Percentiles rank a stretch among this genome's conserved stretches.
phyloP scores from a whole-genome alignment of 2,888 invertebrate species.

The Malachius bipustulatus region DNA sequence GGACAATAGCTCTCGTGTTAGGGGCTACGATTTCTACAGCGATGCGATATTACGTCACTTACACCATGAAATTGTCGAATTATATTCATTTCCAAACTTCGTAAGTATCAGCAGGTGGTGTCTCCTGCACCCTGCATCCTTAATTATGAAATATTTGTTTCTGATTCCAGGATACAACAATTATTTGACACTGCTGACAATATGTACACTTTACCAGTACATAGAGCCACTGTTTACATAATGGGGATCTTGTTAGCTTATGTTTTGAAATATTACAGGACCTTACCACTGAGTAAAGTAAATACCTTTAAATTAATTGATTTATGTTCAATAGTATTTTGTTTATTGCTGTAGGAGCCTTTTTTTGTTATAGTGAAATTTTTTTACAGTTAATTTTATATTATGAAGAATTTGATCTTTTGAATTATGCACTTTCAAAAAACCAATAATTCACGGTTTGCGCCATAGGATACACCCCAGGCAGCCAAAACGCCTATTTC shows the following conservation, averaged over 20 bases:
- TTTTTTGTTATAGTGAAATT: too few relatives aligned
- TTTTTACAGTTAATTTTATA: too few relatives aligned
- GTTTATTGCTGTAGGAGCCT: too few relatives aligned
- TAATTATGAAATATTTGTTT: conserved; percentile 7
- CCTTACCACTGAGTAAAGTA: conserved; percentile 40
- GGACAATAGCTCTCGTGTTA: conserved; percentile 35
- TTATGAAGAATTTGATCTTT: too few relatives aligned
- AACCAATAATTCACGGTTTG: too few relatives aligned
- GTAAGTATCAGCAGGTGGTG: conserved; percentile 40
- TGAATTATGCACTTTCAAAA: too few relatives aligned
- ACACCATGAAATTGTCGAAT: conserved; percentile 47
- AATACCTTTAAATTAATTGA: too few relatives aligned
- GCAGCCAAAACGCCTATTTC: too few relatives aligned
- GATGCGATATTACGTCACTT: conserved; percentile 50
- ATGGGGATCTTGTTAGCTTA: conserved; percentile 55
- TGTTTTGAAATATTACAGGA: conserved; percentile 39
- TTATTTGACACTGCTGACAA: conserved; percentile 56
- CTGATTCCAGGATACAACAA: conserved; percentile 44
- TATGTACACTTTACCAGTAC: conserved; percentile 54
- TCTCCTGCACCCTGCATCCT: not conserved
- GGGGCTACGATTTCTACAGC: conserved; percentile 46
- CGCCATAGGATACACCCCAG: too few relatives aligned
- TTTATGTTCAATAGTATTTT: too few relatives aligned
- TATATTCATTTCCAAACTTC: conserved; percentile 57
- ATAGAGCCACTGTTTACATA: conserved; percentile 55